A percentile compares a stretch with the other conserved stretches of the same genome.
Conservation (phyloP, 1,140 invertebrate genomes). For the Manduca sexta region DNA sequence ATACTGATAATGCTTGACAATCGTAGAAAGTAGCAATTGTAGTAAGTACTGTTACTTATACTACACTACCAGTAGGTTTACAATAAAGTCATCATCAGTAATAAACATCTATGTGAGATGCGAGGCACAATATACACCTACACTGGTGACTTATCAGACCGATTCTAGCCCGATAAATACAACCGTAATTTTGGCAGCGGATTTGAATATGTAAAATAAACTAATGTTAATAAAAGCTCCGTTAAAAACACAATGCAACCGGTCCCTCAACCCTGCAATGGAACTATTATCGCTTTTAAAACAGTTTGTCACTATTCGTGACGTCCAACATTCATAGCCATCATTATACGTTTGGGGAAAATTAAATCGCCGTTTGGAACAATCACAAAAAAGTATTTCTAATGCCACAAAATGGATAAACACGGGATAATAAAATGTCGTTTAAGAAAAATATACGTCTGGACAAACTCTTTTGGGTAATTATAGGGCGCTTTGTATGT, state of each 20-base stretch:
- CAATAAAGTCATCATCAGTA: no score
- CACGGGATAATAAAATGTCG: slow-evolving; percentile 66
- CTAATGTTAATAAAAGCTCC: no score
- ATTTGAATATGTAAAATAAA: no score
- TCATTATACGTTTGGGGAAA: slow-evolving; percentile 18
- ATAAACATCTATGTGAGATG: no score
- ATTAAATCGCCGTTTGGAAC: slow-evolving; percentile 64
- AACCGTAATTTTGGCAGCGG: no score
- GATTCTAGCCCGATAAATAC: no score
- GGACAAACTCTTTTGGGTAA: slow-evolving; percentile 23
- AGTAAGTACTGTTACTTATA: no score
- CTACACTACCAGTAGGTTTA: no score
- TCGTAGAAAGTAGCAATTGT: no score
- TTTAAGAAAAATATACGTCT: slow-evolving; percentile 64
- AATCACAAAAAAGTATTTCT: slow-evolving; percentile 36
- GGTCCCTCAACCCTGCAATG: background rate
- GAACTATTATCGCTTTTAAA: slow-evolving; percentile 42
- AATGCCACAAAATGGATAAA: slow-evolving; percentile 63
- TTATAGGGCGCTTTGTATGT: slow-evolving; percentile 33
- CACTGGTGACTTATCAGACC: no score
- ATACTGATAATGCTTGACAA: no score
- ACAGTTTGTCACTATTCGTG: slow-evolving; percentile 67
- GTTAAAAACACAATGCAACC: background rate
- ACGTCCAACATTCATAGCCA: slow-evolving; percentile 42
- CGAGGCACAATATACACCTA: no score